These are phyloP conservation scores for Chaetodon trifasciatus DNA, from an alignment of 2,797 vertebrate genomes.

Conservation along the genomic window DNA sequence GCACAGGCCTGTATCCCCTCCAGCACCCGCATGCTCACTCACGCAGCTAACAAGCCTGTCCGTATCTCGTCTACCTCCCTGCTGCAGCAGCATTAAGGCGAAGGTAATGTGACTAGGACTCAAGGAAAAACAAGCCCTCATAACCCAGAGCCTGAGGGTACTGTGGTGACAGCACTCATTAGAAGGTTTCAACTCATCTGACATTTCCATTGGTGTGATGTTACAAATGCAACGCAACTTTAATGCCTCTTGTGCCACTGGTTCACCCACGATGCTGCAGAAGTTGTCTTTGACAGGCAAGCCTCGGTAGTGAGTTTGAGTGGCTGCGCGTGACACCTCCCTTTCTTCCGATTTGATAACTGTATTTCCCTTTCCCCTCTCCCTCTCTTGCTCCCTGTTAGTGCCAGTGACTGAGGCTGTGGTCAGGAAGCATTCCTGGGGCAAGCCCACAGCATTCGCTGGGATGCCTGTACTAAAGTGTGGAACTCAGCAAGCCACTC, in stretches of 20 bases:
- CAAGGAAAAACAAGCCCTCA: slow-evolving; percentile 56
- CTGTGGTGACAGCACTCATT: slow-evolving; percentile 35
- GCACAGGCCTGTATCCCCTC: slow-evolving; percentile 49
- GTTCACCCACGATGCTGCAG: slow-evolving; percentile 3
- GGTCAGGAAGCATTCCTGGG: slow-evolving; percentile 81
- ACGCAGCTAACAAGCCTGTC: slow-evolving; percentile 46
- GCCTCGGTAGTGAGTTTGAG: not conserved
- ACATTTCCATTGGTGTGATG: slow-evolving; percentile 20
- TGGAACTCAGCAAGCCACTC: slow-evolving; percentile 77
- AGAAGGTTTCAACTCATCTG: slow-evolving; percentile 24
- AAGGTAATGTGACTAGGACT: slow-evolving; percentile 39
- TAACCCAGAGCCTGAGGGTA: slow-evolving; percentile 39
- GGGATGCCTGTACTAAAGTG: slow-evolving; percentile 76
- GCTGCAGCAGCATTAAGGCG: slow-evolving; percentile 37
- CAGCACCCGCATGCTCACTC: slow-evolving; percentile 53
- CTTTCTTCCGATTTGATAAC: slow-evolving; percentile 51
- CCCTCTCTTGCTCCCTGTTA: slow-evolving; percentile 54
- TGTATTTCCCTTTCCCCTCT: slow-evolving; percentile 46
- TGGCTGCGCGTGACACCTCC: slow-evolving; percentile 17
- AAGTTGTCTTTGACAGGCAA: slow-evolving; percentile 1
- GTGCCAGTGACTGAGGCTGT: slow-evolving; percentile 73
- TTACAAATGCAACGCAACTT: slow-evolving; percentile 20
- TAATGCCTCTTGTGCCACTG: not conserved
- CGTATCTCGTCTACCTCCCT: slow-evolving; percentile 44
- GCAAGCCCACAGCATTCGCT: slow-evolving; percentile 76